These are phyloP conservation scores for Teleogryllus oceanicus DNA, from an alignment of 2,888 invertebrate species.

Conservation along the genomic window DNA sequence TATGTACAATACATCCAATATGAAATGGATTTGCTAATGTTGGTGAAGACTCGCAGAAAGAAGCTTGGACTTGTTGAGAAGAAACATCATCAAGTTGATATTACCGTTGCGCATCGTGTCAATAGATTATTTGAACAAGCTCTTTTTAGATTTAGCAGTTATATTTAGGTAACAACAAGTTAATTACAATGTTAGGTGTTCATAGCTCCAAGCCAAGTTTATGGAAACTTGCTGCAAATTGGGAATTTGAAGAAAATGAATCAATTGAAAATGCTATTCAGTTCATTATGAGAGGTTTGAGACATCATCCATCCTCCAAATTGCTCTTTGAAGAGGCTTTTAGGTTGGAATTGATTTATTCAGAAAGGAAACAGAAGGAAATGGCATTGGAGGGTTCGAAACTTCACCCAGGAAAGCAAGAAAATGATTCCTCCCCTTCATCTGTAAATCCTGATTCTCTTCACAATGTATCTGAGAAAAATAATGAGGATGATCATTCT, in stretches of 20 bases:
- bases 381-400: not conserved
- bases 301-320: constrained; percentile 67
- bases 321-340: constrained; percentile 48
- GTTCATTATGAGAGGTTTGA: constrained; percentile 70
- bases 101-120: constrained; percentile 65
- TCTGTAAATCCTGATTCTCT: not conserved
- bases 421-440: not conserved
- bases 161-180: no score
- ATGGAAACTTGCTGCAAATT: constrained; percentile 77
- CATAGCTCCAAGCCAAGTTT: constrained; percentile 70
- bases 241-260: constrained; percentile 67
- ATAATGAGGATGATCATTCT: not conserved
- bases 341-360: not conserved
- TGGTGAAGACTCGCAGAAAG: constrained; percentile 58
- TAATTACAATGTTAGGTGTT: constrained; percentile 54
- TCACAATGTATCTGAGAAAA: not conserved
- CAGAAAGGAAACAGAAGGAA: not conserved
- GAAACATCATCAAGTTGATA: constrained; percentile 60
- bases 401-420: not conserved
- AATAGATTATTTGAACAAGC: constrained; percentile 71
- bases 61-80: constrained; percentile 52
- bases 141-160: constrained; percentile 60
- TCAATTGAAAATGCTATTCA: constrained; percentile 66
- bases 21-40: constrained; percentile 63
- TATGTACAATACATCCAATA: constrained; percentile 68